Conservation (phyloP, 2,797 vertebrate species). For the Falco peregrinus region DNA sequence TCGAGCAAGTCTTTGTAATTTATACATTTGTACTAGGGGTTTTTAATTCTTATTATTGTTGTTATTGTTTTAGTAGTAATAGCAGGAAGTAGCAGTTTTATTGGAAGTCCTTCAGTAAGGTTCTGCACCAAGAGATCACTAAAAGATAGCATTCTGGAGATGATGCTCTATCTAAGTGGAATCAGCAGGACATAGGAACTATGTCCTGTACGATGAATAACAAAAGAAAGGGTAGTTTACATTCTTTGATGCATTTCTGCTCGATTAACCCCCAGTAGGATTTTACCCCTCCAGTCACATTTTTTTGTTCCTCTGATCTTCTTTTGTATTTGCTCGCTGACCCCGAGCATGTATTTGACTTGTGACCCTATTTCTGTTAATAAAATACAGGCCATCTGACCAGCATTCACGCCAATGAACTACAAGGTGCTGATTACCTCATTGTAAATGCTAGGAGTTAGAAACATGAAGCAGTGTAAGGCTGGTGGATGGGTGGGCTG, state of each 20-base stretch:
- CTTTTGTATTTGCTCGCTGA: constrained; percentile 81
- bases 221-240: constrained; percentile 62
- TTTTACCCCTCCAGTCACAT: constrained; percentile 68
- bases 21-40: background rate
- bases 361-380: constrained; percentile 81
- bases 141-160: background rate
- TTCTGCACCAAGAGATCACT: background rate
- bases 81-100: background rate
- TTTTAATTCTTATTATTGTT: background rate
- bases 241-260: constrained; percentile 65
- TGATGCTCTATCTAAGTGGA: constrained; percentile 28
- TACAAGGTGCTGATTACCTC: constrained; percentile 69
- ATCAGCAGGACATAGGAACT: constrained; percentile 48
- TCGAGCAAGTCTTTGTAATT: background rate
- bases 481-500: constrained; percentile 21
- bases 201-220: constrained; percentile 51
- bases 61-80: background rate
- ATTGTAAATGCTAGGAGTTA: constrained; percentile 36
- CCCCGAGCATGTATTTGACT: constrained; percentile 83
- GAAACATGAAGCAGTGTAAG: constrained; percentile 5
- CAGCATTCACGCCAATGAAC: constrained; percentile 72
- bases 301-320: constrained; percentile 81
- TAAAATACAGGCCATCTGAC: constrained; percentile 76
- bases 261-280: constrained; percentile 71
- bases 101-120: background rate